phyloP scores from a whole-genome alignment of 2,888 invertebrate species.

The Resseliella maxima region DNA sequence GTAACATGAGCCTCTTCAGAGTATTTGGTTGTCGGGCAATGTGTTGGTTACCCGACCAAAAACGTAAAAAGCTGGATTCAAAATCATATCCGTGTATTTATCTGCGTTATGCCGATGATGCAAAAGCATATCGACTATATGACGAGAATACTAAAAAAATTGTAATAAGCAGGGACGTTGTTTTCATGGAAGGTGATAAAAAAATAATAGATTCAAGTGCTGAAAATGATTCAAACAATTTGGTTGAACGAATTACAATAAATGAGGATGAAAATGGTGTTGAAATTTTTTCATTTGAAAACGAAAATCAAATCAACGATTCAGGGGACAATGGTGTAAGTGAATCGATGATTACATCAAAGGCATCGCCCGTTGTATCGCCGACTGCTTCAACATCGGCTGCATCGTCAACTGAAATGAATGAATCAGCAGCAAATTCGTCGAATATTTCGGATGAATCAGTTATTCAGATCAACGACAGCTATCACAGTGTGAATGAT shows the following conservation, averaged over 20 bases:
- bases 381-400: neutral
- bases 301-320: neutral
- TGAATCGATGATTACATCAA: neutral
- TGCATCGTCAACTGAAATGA: too few relatives aligned
- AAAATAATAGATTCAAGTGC: neutral
- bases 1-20: constrained; percentile 56
- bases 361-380: neutral
- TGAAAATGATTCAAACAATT: neutral
- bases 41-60: neutral
- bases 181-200: constrained; percentile 1
- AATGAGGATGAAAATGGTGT: neutral
- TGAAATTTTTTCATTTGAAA: neutral
- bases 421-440: too few relatives aligned
- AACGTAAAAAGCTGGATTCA: neutral
- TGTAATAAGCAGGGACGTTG: constrained; percentile 22
- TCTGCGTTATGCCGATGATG: constrained; percentile 62
- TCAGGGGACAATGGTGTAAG: neutral
- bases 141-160: constrained; percentile 6
- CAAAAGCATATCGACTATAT: constrained; percentile 62
- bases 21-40: constrained; percentile 57
- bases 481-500: neutral
- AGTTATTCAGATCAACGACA: neutral
- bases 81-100: constrained; percentile 58
- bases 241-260: neutral
- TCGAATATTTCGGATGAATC: too few relatives aligned